Base-by-base conservation (phyloP, 2,113 vertebrate species). In the Terrapene triunguis region DNA sequence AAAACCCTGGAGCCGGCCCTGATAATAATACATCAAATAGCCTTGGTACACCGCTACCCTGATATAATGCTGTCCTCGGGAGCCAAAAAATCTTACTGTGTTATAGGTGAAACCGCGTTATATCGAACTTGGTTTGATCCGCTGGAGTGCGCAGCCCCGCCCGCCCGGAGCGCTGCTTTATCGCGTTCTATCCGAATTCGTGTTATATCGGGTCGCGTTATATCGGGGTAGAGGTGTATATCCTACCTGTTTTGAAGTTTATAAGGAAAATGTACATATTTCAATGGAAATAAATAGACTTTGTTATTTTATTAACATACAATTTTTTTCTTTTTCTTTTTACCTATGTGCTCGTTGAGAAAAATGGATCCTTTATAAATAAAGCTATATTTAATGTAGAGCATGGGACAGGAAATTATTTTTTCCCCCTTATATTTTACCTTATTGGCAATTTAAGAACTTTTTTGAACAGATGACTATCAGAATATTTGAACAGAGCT, bases 401-500 rank as follows among this genome's bases (percentile, higher is more conserved):
- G 42, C 38, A 47, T 89, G 25, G 38, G 90, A 82, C 10, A 7
- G 10, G 81, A 32, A 84, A 12, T 25, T 51, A 5, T 48, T 35
- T 90, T 8, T 57, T 1, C 19, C 35, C 88, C 94, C 54, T 85
- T 44, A 55, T 81, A 6, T 53, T 83, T 94, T 92, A 35, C 84
- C 50, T 32, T 85, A 85, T 22, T 91, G 85, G 51, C 80, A 84
- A 83, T 1, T 0, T 54, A 87, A 83, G 80, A 81, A 87, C 65
- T 91, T 81, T 42, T 80, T 47, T 80, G 80, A 72, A n/a, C 80
- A 14, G 2, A 48, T 93, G 89, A 54, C 87, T 59, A 14, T 85
- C 83, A 95, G 81, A 62, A 83, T 50, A 35, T 72, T 88, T 83
- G 29, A 57, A 94, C 80, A 94, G 91, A 90, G 59, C 80, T 88